Conservation (phyloP, 2,888 invertebrate species). For the Acrobasis consociella region DNA sequence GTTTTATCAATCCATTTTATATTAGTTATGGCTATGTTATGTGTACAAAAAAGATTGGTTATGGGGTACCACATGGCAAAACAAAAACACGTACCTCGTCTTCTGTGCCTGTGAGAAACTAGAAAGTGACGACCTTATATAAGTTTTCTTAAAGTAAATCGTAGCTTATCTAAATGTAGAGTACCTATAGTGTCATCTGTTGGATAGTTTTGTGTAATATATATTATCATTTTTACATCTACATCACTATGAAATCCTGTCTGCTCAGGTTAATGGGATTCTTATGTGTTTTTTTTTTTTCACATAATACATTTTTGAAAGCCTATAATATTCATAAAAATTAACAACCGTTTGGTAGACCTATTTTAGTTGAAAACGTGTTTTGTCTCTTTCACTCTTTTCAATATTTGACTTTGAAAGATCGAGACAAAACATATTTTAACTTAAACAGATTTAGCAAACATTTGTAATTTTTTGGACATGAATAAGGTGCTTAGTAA, state of each 20-base stretch:
- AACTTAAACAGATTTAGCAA: too few relatives aligned
- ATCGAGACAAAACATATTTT: too few relatives aligned
- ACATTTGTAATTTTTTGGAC: too few relatives aligned
- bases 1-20: background rate
- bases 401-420: too few relatives aligned
- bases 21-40: background rate
- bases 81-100: constrained; percentile 20
- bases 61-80: constrained; percentile 4
- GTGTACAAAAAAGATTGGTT: background rate
- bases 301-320: too few relatives aligned
- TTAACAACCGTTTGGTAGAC: too few relatives aligned
- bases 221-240: background rate
- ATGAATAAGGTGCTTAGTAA: too few relatives aligned
- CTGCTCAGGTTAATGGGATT: too few relatives aligned
- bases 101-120: constrained; percentile 15
- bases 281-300: too few relatives aligned
- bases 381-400: too few relatives aligned
- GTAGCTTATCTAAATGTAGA: background rate
- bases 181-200: background rate
- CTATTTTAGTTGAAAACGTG: too few relatives aligned
- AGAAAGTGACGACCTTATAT: constrained; percentile 15
- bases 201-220: constrained; percentile 1
- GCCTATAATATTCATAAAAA: too few relatives aligned
- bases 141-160: background rate
- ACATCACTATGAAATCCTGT: background rate